Conservation (phyloP, 1,140 invertebrate species). For the Lordiphosa collinella region DNA sequence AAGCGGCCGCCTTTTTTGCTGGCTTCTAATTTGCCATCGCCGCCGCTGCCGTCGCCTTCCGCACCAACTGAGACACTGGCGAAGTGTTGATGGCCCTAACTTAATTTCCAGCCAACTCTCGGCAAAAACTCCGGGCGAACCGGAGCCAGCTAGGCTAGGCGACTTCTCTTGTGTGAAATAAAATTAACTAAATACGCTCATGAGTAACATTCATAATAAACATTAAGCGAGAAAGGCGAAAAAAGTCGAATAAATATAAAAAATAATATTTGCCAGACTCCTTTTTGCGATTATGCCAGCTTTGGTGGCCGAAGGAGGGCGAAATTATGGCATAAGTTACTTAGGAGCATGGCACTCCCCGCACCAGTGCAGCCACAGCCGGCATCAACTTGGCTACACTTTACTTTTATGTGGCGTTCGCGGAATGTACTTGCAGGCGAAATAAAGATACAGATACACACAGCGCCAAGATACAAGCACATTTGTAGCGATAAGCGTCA, state of each 20-base stretch:
- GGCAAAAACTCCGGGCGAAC: constrained; percentile 34
- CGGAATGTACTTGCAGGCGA: constrained; percentile 69
- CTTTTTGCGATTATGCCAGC: constrained; percentile 66
- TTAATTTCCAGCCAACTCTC: constrained; percentile 63
- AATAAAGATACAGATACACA: constrained; percentile 75
- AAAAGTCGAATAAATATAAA: constrained; percentile 76
- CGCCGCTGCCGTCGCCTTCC: constrained; percentile 14
- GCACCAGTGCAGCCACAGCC: constrained; percentile 2
- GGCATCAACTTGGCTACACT: constrained; percentile 71
- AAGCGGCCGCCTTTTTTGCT: constrained; percentile 60
- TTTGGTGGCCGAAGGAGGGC: constrained; percentile 23
- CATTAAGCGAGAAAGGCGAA: constrained; percentile 70
- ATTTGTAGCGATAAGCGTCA: constrained; percentile 75
- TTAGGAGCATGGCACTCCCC: constrained; percentile 51
- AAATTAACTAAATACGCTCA: constrained; percentile 80
- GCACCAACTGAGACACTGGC: constrained; percentile 38
- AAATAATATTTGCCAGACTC: constrained; percentile 78
- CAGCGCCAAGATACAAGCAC: constrained; percentile 70
- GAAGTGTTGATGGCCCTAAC: constrained; percentile 71
- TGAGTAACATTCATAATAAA: constrained; percentile 80
- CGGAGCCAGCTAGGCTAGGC: constrained; percentile 32
- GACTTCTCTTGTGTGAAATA: constrained; percentile 78
- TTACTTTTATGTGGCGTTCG: constrained; percentile 72
- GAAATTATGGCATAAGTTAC: constrained; percentile 78
- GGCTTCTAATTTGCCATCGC: constrained; percentile 67